Evolutionary conservation across 2,797 vertebrate genomes (phyloP).

Genomic region (Neosilurus hyrtlii): DNA sequence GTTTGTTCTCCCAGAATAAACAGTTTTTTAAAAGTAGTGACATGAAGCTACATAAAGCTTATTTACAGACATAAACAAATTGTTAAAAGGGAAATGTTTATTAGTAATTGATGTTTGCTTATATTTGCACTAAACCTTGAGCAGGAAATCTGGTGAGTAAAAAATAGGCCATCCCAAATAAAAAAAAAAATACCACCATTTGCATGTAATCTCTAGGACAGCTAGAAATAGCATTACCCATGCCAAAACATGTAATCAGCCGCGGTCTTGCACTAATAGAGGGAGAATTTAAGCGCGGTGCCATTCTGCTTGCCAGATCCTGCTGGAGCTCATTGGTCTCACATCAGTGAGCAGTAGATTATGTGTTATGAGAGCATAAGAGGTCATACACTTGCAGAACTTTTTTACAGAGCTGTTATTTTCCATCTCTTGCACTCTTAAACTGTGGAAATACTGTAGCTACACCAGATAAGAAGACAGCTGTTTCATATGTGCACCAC

Average conservation of each 20-base stretch:
- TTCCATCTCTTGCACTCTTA: neutral
- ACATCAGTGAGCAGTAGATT: neutral
- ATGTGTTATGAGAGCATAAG: slow-evolving; percentile 15
- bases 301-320: neutral
- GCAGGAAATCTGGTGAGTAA: neutral
- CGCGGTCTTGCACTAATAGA: neutral
- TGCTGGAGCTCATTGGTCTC: neutral
- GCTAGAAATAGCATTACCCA: neutral
- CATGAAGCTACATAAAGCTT: neutral
- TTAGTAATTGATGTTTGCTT: neutral
- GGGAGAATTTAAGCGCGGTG: neutral
- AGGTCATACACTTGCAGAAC: slow-evolving; percentile 26
- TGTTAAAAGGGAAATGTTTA: neutral
- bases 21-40: neutral
- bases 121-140: neutral
- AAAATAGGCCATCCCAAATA: neutral
- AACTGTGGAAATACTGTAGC: slow-evolving; percentile 9
- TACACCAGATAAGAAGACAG: slow-evolving; percentile 27
- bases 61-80: neutral
- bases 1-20: neutral
- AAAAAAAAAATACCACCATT: neutral
- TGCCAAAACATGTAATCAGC: neutral
- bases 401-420: slow-evolving; percentile 38
- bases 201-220: neutral
- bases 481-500: slow-evolving; percentile 15